Percentiles rank a stretch among this genome's conserved stretches.
These are phyloP conservation scores for Cyprinodon diabolis DNA, from an alignment of 2,797 vertebrate species.

Conservation along the genomic window DNA sequence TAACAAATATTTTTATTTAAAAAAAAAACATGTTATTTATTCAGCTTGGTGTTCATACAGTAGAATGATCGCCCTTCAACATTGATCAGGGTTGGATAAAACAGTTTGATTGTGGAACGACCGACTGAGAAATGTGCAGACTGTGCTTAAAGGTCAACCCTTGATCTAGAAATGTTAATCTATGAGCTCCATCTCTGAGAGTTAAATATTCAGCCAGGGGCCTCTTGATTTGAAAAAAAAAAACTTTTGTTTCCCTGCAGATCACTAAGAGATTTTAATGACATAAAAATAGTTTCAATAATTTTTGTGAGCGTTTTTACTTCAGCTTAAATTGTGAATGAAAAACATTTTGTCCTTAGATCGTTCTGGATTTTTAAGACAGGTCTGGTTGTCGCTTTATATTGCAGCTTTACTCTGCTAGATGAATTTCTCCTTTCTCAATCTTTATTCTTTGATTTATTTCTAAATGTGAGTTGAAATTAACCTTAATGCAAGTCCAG, in stretches of 20 bases:
- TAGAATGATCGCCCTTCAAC: no score
- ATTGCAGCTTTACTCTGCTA: neutral
- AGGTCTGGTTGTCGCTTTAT: neutral
- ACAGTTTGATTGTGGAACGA: neutral
- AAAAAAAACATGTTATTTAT: no score
- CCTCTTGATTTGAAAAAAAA: no score
- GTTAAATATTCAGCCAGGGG: no score
- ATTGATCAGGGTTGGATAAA: no score
- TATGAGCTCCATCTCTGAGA: neutral
- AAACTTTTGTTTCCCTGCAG: neutral
- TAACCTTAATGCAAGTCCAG: constrained; percentile 84
- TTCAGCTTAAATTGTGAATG: neutral
- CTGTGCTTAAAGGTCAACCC: neutral
- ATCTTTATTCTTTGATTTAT: neutral
- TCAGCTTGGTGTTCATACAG: no score
- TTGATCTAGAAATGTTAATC: neutral
- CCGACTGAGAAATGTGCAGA: neutral
- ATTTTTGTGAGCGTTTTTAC: neutral
- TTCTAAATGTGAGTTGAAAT: constrained; percentile 2
- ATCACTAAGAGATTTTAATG: neutral
- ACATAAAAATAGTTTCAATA: neutral
- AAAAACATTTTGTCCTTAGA: neutral
- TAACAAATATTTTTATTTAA: no score
- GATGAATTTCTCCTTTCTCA: neutral
- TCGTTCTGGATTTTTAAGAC: constrained; percentile 7